Evolutionary conservation across 2,797 vertebrate genomes (phyloP).

Genomic region (Oryzias dopingdopingensis): DNA sequence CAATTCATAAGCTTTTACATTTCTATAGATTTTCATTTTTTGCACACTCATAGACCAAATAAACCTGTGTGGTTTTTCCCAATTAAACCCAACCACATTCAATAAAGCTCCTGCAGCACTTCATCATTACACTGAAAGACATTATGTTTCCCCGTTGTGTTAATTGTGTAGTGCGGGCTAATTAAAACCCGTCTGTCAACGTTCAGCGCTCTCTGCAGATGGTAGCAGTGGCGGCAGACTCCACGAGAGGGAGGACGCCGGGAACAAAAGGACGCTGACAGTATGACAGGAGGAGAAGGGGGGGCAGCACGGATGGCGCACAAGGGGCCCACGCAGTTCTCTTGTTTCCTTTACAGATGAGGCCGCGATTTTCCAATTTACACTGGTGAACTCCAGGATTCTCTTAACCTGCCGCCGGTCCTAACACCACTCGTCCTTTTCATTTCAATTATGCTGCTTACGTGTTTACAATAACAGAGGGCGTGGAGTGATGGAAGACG

Average conservation of each 20-base stretch:
- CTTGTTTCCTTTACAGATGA: constrained; percentile 1
- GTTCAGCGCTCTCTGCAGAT: constrained; percentile 62
- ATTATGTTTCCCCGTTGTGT: constrained; percentile 62
- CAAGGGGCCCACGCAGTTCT: constrained; percentile 1
- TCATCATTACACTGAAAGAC: constrained; percentile 73
- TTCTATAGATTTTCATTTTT: no score
- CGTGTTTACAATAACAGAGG: no score
- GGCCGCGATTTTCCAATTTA: background rate
- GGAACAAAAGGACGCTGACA: constrained; percentile 32
- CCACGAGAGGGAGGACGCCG: constrained; percentile 18
- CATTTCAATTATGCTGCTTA: no score
- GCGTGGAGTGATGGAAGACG: no score
- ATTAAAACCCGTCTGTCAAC: constrained; percentile 74
- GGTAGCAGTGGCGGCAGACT: constrained; percentile 47
- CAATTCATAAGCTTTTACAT: no score
- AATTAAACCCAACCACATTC: constrained; percentile 75
- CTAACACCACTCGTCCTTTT: no score
- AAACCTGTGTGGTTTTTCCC: constrained; percentile 58
- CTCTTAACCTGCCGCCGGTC: no score
- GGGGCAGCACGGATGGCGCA: background rate
- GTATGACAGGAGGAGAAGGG: constrained; percentile 3
- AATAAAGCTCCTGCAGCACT: constrained; percentile 65
- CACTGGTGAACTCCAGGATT: background rate
- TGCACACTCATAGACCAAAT: constrained; percentile 6
- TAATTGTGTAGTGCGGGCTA: constrained; percentile 79